Evolutionary conservation across 2,888 invertebrate species (phyloP).

Genomic region (Drosophila cracens): DNA sequence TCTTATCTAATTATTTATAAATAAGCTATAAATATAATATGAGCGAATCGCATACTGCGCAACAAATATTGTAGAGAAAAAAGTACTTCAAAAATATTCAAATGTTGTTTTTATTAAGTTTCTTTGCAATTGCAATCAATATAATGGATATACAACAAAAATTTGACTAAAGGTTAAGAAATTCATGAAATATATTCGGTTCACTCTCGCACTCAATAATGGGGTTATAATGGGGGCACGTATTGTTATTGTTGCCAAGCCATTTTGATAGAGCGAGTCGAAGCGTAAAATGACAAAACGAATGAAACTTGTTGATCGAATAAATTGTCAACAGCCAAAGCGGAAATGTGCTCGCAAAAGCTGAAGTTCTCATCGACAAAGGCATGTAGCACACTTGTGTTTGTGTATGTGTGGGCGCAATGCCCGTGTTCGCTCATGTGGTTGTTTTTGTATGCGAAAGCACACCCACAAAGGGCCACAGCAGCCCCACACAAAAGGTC

Average conservation of each 20-base stretch:
- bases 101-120: neutral
- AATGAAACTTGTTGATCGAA: conserved; percentile 78
- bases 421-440: conserved; percentile 24
- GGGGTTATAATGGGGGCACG: neutral
- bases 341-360: conserved; percentile 73
- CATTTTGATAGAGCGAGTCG: conserved; percentile 67
- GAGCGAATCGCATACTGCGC: conserved; percentile 10
- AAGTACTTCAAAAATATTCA: conserved; percentile 1
- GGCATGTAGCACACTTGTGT: neutral
- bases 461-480: conserved; percentile 61
- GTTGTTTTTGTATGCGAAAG: conserved; percentile 48
- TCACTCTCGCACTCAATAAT: neutral
- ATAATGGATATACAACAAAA: neutral
- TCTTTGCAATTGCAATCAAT: neutral
- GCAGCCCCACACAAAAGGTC: conserved; percentile 49
- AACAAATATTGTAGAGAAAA: conserved; percentile 1
- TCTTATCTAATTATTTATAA: conserved; percentile 63
- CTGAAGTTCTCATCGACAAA: conserved; percentile 24
- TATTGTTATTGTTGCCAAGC: conserved; percentile 45
- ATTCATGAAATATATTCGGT: conserved; percentile 1
- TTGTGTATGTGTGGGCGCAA: neutral
- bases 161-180: neutral
- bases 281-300: conserved; percentile 74
- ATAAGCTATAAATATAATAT: conserved; percentile 66
- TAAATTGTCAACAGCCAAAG: conserved; percentile 68